Base-by-base conservation (phyloP, 2,888 invertebrate genomes). In the Erebia epiphron region DNA sequence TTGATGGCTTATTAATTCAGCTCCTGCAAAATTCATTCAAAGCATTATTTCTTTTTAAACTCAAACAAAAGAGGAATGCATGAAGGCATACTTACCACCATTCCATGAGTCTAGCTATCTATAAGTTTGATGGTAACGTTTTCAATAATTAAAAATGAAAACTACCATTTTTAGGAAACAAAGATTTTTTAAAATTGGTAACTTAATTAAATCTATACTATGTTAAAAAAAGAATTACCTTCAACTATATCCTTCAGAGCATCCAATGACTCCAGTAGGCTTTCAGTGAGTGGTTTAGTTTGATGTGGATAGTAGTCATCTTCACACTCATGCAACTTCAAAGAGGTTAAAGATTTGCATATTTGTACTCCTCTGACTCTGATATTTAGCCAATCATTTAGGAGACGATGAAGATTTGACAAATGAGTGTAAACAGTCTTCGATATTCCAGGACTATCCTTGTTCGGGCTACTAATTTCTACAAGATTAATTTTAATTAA, bases 381-480 rank as follows among this genome's bases (percentile, higher is more conserved):
- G n/a, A 90, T 69, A 63, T 78, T 81, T 8, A 77, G 71, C 93
- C 93, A 93, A 69, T 91, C 85, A 60, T 72, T 79, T 57, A 93
- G 60, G 13, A 89, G 76, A 0, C 77, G 75, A 72, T 91, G 88
- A 9, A 93, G 77, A 43, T 83, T 86, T 0, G 86, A 85, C 41
- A 91, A 75, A 73, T 92, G 92, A 5, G 86, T 86, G 73, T 85
- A 91, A 9, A 91, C 86, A 0, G 90, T 90, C 79, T 87, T 91
- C 0, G 90, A 84, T 54, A 92, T 79, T 5, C 86, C 90, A 43
- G 86, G 82, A 21, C 80, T 80, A 66, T 89, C 87, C 79, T 89
- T 91, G 70, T 78, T 86, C 9, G 90, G 88, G 21, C 87, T 83
- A 49, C 80, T 75, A 66, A 88, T 75, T 78, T 91, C 92, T 92